phyloP scores from a whole-genome alignment of 2,888 invertebrate species.

The Allolobophora icterica region DNA sequence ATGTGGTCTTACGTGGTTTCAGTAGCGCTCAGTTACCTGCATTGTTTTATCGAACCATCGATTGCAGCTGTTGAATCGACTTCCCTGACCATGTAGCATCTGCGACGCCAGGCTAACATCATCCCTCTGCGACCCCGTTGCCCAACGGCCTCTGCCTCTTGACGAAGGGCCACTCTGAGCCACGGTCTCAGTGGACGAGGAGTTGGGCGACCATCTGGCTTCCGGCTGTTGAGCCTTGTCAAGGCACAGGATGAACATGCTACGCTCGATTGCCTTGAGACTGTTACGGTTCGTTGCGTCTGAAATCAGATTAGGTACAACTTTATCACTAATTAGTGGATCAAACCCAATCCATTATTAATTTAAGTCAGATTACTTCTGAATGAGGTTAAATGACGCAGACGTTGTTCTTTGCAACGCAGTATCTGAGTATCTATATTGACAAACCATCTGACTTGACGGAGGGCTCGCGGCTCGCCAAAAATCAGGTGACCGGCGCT shows the following conservation, averaged over 20 bases:
- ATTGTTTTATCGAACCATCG: conserved; percentile 98
- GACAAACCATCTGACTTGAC: no score
- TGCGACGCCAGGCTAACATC: conserved; percentile 69
- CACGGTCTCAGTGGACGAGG: conserved; percentile 69
- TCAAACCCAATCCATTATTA: no score
- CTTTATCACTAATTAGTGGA: no score
- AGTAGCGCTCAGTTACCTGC: conserved; percentile 72
- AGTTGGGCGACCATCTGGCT: conserved; percentile 49
- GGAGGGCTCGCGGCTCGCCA: no score
- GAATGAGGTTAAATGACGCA: no score
- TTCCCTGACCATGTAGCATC: conserved; percentile 90
- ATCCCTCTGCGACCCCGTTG: conserved; percentile 49
- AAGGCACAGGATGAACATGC: conserved; percentile 86
- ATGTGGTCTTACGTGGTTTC: background rate
- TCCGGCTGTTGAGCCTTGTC: conserved; percentile 72
- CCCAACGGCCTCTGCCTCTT: conserved; percentile 24
- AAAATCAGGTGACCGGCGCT: no score
- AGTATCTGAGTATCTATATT: no score
- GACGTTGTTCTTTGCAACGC: no score
- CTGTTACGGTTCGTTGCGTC: conserved; percentile 83
- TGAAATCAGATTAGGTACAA: conserved; percentile 54
- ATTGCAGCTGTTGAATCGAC: conserved; percentile 82
- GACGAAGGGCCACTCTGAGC: conserved; percentile 51
- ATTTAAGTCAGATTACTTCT: no score
- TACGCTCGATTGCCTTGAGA: conserved; percentile 82